Percentiles rank a stretch among this genome's conserved stretches.
These are phyloP conservation scores for Allobates femoralis DNA, from an alignment of 2,797 vertebrate species.

Conservation along the genomic window DNA sequence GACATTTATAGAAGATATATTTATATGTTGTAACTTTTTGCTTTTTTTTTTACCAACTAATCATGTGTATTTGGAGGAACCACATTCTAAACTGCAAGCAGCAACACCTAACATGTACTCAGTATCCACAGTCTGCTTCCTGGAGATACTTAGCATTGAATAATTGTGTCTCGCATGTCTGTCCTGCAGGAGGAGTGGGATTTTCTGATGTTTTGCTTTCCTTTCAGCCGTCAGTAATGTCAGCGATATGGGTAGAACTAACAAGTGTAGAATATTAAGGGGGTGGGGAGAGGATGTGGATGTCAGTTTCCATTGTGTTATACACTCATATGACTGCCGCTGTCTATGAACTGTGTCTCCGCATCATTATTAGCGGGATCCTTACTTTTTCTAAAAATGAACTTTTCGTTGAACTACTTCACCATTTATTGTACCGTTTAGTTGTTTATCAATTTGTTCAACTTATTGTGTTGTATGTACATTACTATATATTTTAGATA, in stretches of 20 bases:
- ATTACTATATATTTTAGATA: background rate
- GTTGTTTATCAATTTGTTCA: background rate
- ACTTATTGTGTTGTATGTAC: background rate
- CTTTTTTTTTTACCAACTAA: background rate
- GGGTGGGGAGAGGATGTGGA: background rate
- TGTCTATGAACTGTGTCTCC: background rate
- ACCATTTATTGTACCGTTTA: background rate
- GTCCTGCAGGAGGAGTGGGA: background rate
- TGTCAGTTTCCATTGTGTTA: constrained; percentile 3
- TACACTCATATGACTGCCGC: background rate
- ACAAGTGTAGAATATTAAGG: background rate
- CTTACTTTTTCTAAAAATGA: no score
- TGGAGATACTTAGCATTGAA: background rate
- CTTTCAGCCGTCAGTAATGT: background rate
- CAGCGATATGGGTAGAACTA: background rate
- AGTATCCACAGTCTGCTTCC: background rate
- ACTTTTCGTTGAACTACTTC: no score
- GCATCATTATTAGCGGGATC: background rate
- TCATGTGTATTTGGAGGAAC: background rate
- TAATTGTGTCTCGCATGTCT: background rate
- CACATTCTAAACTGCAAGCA: background rate
- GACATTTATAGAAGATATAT: background rate
- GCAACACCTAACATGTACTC: background rate
- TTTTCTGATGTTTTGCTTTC: background rate
- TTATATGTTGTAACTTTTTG: background rate